Percentiles rank a stretch among this genome's conserved stretches.
Conservation (phyloP, 2,888 invertebrate species). For the Drosophila paracracens region DNA sequence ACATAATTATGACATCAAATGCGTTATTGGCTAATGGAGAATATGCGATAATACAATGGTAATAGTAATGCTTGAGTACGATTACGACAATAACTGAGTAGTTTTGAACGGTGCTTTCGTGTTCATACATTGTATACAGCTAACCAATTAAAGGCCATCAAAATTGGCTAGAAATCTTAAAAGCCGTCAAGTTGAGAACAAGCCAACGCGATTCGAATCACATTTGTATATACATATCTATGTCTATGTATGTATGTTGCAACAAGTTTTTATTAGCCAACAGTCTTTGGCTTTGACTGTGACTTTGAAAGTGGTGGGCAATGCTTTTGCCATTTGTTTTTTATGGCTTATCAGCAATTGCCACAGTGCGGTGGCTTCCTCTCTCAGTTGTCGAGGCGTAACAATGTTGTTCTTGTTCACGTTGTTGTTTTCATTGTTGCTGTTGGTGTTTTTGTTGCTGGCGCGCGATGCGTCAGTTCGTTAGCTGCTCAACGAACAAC, state of each 20-base stretch:
- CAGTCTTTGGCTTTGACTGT: conserved; percentile 24
- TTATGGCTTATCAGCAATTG: conserved; percentile 76
- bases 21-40: conserved; percentile 3
- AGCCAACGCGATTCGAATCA: conserved; percentile 37
- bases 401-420: conserved; percentile 60
- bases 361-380: conserved; percentile 25
- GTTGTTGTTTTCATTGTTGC: conserved; percentile 15
- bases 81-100: neutral
- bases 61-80: neutral
- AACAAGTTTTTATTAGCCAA: conserved; percentile 37
- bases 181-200: conserved; percentile 60
- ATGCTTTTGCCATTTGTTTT: conserved; percentile 72
- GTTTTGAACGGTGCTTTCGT: conserved; percentile 13
- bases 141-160: conserved; percentile 60
- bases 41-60: conserved; percentile 1
- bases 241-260: conserved; percentile 1
- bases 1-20: conserved; percentile 2
- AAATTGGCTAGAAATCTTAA: conserved; percentile 60
- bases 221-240: conserved; percentile 5
- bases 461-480: conserved; percentile 66
- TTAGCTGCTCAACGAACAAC: conserved; percentile 51
- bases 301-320: conserved; percentile 11
- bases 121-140: conserved; percentile 52
- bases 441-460: conserved; percentile 14
- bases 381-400: conserved; percentile 38